Percentiles rank a stretch among this genome's conserved stretches.
Evolutionary conservation across 2,888 invertebrate species (phyloP).

Genomic region (Stegana nigrithorax): DNA sequence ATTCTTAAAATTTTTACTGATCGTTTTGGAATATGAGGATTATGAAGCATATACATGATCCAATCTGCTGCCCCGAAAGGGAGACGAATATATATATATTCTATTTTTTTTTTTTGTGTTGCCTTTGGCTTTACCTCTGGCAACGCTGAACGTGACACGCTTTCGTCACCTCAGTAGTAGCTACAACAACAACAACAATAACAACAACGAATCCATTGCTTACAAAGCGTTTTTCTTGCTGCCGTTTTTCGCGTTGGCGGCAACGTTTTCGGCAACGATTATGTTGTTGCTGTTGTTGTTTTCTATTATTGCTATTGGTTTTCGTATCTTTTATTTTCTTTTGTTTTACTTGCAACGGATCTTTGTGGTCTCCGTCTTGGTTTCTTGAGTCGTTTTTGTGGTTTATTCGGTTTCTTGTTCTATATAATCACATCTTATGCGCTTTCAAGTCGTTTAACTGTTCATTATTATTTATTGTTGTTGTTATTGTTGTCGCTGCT

Average conservation of each 20-base stretch:
- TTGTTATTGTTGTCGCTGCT: constrained; percentile 1
- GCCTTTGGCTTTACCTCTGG: not conserved
- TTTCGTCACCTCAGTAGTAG: constrained; percentile 1
- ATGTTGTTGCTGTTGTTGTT: not conserved
- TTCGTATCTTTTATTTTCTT: not conserved
- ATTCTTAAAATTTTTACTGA: no score
- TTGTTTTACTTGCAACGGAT: not conserved
- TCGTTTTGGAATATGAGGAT: no score
- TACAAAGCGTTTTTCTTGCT: not conserved
- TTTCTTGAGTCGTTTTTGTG: not conserved
- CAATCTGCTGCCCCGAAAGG: no score
- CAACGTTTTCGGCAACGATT: no score
- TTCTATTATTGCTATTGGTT: not conserved
- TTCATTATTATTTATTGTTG: constrained; percentile 1
- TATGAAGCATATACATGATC: no score
- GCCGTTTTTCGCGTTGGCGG: not conserved
- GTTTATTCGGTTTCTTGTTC: not conserved
- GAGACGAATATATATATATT: no score
- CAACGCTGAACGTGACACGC: constrained; percentile 7
- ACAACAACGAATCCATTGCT: not conserved
- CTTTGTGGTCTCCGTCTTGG: not conserved
- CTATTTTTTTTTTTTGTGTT: no score
- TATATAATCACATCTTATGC: not conserved
- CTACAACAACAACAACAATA: not conserved
- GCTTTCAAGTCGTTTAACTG: not conserved